Evolutionary conservation across 2,888 invertebrate genomes (phyloP).

Genomic region (Machimus atricapillus): DNA sequence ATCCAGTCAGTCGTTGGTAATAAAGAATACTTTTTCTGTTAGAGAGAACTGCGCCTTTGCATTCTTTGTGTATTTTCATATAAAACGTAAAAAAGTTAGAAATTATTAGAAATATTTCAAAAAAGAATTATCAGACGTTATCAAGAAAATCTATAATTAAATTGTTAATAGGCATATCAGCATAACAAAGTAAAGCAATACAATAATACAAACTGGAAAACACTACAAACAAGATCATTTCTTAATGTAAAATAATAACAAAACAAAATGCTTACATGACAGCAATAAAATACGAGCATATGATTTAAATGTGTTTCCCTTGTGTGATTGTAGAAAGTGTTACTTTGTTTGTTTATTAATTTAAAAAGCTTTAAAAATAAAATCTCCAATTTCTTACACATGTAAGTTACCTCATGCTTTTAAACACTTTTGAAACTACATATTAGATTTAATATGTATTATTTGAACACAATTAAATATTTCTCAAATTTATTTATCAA

Average conservation of each 20-base stretch:
- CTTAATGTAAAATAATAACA: background rate
- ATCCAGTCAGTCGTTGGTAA: constrained; percentile 19
- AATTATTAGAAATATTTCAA: background rate
- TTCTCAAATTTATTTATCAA: background rate
- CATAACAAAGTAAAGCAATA: background rate
- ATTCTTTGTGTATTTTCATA: constrained; percentile 28
- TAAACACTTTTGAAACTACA: background rate
- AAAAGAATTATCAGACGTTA: background rate
- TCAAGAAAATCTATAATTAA: background rate
- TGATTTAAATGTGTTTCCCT: constrained; percentile 21
- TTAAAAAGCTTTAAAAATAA: background rate
- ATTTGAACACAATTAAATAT: background rate
- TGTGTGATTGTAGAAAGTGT: constrained; percentile 3
- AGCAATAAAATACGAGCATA: background rate
- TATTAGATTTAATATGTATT: background rate
- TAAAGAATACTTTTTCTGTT: constrained; percentile 4
- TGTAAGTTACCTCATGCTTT: constrained; percentile 32
- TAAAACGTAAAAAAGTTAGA: background rate
- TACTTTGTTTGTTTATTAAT: background rate
- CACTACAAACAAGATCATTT: background rate
- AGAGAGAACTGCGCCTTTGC: constrained; percentile 5
- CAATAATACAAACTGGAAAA: background rate
- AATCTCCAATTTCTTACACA: background rate
- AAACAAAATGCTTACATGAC: background rate
- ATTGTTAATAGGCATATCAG: background rate